These are phyloP conservation scores for Chesias legatella DNA, from an alignment of 2,888 invertebrate species.

Conservation along the genomic window DNA sequence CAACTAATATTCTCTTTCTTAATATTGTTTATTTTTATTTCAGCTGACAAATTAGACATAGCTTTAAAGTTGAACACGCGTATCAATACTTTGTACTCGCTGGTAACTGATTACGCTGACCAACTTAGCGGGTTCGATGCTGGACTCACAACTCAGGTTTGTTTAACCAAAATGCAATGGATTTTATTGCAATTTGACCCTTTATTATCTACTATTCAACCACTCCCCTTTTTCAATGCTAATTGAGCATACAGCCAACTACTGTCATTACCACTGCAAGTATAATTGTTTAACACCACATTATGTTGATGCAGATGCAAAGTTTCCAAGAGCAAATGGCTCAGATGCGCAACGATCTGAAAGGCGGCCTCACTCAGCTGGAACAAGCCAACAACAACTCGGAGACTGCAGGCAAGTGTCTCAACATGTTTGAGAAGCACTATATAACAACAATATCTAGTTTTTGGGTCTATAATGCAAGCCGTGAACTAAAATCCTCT, in stretches of 20 bases:
- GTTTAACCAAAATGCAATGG: background rate
- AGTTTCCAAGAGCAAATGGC: slow-evolving; percentile 61
- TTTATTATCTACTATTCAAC: too few relatives aligned
- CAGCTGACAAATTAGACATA: slow-evolving; percentile 51
- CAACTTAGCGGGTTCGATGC: slow-evolving; percentile 58
- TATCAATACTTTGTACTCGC: slow-evolving; percentile 36
- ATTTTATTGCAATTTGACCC: background rate
- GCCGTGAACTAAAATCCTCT: too few relatives aligned
- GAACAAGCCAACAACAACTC: slow-evolving; percentile 49
- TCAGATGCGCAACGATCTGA: slow-evolving; percentile 50
- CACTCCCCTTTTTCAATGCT: too few relatives aligned
- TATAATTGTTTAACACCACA: too few relatives aligned
- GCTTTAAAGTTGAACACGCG: slow-evolving; percentile 42
- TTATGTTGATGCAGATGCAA: slow-evolving; percentile 47
- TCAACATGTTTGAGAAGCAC: background rate
- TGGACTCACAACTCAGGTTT: slow-evolving; percentile 56
- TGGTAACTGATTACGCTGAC: slow-evolving; percentile 51
- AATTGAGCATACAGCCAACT: too few relatives aligned
- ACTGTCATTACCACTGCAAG: too few relatives aligned
- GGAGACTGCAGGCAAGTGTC: slow-evolving; percentile 52
- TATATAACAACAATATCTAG: too few relatives aligned
- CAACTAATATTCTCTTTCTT: background rate
- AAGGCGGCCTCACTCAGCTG: slow-evolving; percentile 43
- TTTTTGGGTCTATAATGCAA: too few relatives aligned
- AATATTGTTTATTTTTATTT: slow-evolving; percentile 1